phyloP scores from a whole-genome alignment of 1,140 invertebrate species.

The Chrysoperla carnea region DNA sequence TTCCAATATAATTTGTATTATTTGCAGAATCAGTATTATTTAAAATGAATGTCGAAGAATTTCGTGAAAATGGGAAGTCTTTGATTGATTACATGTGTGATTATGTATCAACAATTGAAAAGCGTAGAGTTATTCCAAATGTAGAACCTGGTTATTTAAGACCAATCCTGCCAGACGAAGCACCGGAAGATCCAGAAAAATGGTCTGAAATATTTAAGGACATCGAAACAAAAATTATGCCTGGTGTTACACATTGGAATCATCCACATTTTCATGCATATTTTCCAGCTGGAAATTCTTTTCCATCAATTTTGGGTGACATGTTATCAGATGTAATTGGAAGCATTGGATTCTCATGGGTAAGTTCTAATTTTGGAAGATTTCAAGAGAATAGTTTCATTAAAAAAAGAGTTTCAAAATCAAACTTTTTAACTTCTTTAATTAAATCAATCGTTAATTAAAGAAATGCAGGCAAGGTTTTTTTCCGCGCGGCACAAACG shows the following conservation, averaged over 20 bases:
- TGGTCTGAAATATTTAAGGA: conserved; percentile 80
- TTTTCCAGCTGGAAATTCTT: conserved; percentile 90
- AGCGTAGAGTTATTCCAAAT: conserved; percentile 61
- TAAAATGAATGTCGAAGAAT: conserved; percentile 65
- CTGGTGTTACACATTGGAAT: conserved; percentile 92
- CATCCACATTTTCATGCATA: conserved; percentile 93
- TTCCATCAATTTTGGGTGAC: conserved; percentile 82
- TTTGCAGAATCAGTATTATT: no score
- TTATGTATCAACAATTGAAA: conserved; percentile 59
- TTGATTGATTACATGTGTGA: conserved; percentile 90
- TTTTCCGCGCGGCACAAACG: no score
- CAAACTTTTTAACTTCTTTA: no score
- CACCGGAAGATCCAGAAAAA: conserved; percentile 62
- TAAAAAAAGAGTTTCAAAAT: no score
- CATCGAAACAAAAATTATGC: conserved; percentile 82
- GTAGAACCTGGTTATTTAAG: conserved; percentile 75
- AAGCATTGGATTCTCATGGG: conserved; percentile 92
- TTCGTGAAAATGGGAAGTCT: conserved; percentile 66
- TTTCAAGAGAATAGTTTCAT: no score
- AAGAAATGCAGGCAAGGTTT: no score
- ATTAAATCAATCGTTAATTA: no score
- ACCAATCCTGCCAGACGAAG: conserved; percentile 48
- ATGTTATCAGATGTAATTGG: conserved; percentile 85
- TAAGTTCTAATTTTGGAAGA: no score
- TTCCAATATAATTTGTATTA: no score